These are phyloP conservation scores for Oscheius sp. DNA, from an alignment of 2,888 invertebrate species.

Conservation along the genomic window DNA sequence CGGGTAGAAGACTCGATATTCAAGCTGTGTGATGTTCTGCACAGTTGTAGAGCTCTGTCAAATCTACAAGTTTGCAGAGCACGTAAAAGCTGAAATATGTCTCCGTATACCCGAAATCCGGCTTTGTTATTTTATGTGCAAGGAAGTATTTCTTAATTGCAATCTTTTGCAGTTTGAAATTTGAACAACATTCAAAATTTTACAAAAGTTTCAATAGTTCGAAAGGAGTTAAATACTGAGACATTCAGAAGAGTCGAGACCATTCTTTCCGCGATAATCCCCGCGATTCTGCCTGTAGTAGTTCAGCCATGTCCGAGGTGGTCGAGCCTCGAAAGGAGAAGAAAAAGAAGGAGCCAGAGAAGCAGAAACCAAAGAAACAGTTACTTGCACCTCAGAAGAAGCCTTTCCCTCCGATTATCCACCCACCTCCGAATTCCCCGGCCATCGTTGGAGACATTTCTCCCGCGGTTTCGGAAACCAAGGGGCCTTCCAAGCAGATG, in stretches of 20 bases:
- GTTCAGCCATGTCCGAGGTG: slow-evolving; percentile 1
- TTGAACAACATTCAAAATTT: no score
- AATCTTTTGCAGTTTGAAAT: no score
- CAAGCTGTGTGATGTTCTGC: no score
- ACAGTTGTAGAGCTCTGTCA: no score
- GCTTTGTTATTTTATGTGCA: no score
- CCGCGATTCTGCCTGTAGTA: not conserved
- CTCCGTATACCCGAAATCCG: no score
- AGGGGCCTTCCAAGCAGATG: not conserved
- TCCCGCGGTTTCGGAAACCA: not conserved
- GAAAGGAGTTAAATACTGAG: no score
- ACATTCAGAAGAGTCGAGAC: slow-evolving; percentile 12
- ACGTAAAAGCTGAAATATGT: no score
- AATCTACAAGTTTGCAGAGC: no score
- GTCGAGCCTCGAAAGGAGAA: not conserved
- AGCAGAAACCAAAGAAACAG: slow-evolving; percentile 4
- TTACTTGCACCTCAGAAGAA: not conserved
- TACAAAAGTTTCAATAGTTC: no score
- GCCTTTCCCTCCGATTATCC: not conserved
- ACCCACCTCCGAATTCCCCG: slow-evolving; percentile 30
- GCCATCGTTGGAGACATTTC: slow-evolving; percentile 22
- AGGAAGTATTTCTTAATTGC: no score
- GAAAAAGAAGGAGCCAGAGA: slow-evolving; percentile 13
- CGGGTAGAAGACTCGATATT: no score
- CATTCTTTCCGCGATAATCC: slow-evolving; percentile 5